phyloP scores from a whole-genome alignment of 2,888 invertebrate genomes.

The Tubiluchus corallicola region DNA sequence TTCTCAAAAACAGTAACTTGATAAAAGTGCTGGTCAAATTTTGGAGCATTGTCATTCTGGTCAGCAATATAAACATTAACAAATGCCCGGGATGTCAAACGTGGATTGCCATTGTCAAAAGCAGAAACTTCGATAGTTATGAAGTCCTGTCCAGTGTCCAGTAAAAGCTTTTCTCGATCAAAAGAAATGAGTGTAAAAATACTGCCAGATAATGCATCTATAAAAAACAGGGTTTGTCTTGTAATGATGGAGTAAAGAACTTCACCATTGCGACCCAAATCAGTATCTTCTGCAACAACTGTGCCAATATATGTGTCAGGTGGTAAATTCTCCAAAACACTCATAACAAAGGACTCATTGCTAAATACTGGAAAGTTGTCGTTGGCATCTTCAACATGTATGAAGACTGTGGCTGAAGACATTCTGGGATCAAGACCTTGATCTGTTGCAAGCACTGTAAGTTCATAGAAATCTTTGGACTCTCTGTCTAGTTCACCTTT shows the following conservation, averaged over 20 bases:
- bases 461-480: slow-evolving; percentile 69
- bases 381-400: slow-evolving; percentile 75
- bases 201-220: slow-evolving; percentile 4
- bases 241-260: slow-evolving; percentile 63
- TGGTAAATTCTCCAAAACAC: slow-evolving; percentile 20
- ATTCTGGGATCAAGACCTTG: slow-evolving; percentile 30
- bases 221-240: not conserved
- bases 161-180: not conserved
- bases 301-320: slow-evolving; percentile 19
- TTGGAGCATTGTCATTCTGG: slow-evolving; percentile 23
- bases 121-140: slow-evolving; percentile 10
- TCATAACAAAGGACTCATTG: slow-evolving; percentile 18
- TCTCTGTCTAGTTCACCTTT: slow-evolving; percentile 70
- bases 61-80: slow-evolving; percentile 21
- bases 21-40: slow-evolving; percentile 27
- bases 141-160: not conserved
- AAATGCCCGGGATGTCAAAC: slow-evolving; percentile 11
- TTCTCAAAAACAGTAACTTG: slow-evolving; percentile 57
- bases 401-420: slow-evolving; percentile 71
- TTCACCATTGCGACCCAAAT: slow-evolving; percentile 73
- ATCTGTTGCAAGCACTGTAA: slow-evolving; percentile 65
- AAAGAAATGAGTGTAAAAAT: not conserved
- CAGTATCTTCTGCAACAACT: slow-evolving; percentile 46
- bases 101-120: slow-evolving; percentile 17
- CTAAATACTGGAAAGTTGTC: slow-evolving; percentile 54